Base-by-base conservation (phyloP, 1,140 invertebrate genomes). In the Dinothrombium tinctorium region DNA sequence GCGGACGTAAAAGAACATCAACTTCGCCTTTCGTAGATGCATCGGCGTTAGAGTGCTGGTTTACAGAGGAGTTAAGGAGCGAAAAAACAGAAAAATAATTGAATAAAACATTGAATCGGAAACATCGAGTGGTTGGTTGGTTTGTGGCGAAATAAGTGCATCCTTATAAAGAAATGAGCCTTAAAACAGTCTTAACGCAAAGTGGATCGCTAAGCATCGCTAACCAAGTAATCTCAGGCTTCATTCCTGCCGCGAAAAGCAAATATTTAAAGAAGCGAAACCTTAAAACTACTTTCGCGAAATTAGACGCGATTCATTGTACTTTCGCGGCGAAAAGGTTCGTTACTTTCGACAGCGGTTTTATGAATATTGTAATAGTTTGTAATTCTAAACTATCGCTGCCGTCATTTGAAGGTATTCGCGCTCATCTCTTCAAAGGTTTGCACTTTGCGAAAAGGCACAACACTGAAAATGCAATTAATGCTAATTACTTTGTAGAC, bases 1-100 rank as follows among this genome's bases (percentile, higher is more conserved):
- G 51, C 92, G 73, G 48, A 90, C 87, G 77, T 86, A 99, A 75
- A 98, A 98, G 76, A 99, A 99, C 94, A 99, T 98, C 63, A 99
- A 69, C 68, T 99, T 99, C 36, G 94, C 94, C 63, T 99, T 99
- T 54, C 92, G 72, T 56, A 99, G 75, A 69, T 99, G 94, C 83
- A 98, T 95, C 53, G 94, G 92, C 47, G 90, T 98, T 62, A 99
- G 67, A 52, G 82, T 89, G 57, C 81, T 82, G 42, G 60, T 63
- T 54, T 62, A 46, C 32, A 39, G 38, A 29, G 40, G 22, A 45
- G 54, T 59, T 55, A 60, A 59, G 57, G 56, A 51, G 37, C 42
- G 28, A 29, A 29, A n/a, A 2, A 11, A 29, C 11, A 29, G 15
- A 15, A n/a, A 29, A 29, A 29, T 11, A 29, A 29, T n/a, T 3